Base-by-base conservation (phyloP, 2,888 invertebrate species). In the Orchesellides sinensis region DNA sequence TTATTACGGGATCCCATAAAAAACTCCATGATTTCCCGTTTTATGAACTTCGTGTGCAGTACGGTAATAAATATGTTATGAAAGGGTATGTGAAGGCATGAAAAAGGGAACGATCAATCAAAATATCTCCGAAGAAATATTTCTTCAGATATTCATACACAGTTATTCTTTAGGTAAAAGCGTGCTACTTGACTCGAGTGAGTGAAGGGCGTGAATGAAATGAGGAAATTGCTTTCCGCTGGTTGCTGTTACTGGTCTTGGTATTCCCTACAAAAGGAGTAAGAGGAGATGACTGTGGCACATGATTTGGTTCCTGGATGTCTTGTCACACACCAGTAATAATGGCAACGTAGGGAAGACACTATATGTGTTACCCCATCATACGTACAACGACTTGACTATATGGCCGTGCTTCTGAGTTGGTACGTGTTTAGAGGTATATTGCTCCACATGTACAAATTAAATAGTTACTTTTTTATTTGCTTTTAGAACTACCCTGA, bases 171-270 rank as follows among this genome's bases (percentile, higher is more conserved):
- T n/a, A n/a, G 21, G 12, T 49, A 70, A 29, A 70, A n/a, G n/a
- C 56, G 25, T 56, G 54, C 70, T 66, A 66, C 56, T 66, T 78
- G 68, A 61, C 59, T 78, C 21, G 47, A 59, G 47, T 59, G 77
- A 78, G 69, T 78, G 77, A 78, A 78, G 69, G 69, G 77, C 69
- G 77, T 78, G 77, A 78, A 78, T 78, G 77, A 78, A 69, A 69
- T 49, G 77, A 78, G 77, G 77, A 78, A 78, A 78, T 78, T 69
- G 68, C 77, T 78, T 78, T 78, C 77, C 69, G 69, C 69, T 69
- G 23, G 21, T 35, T 73, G 14, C 40, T 75, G 19, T 52, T 73
- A 3, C 52, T 49, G 75, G 45, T 66, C 49, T 14, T 69, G 56
- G 29, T 49, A 59, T 65, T 75, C 75, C 74, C 74, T 23, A 49